Evolutionary conservation across 2,113 vertebrate genomes (phyloP).

Genomic region (Aythya baeri): DNA sequence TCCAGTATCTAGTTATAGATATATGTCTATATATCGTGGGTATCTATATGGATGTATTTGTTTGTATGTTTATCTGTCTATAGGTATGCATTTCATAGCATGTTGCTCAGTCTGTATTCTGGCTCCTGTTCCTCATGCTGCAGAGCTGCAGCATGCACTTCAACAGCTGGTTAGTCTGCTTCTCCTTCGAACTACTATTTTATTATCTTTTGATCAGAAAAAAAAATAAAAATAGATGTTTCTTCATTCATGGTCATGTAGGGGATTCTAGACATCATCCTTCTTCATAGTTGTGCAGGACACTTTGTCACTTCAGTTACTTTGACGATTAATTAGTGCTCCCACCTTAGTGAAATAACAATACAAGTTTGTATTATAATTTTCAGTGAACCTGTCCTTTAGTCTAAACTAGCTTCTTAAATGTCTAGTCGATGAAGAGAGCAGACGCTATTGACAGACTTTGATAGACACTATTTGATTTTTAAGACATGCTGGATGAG

Average conservation of each 20-base stretch:
- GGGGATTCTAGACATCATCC: not conserved
- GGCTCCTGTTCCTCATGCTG: not conserved
- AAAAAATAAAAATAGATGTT: not conserved
- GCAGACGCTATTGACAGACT: too few relatives aligned
- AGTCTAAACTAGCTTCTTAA: not conserved
- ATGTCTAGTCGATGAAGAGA: not conserved
- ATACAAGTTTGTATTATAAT: not conserved
- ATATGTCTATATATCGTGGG: not conserved
- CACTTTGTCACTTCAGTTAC: not conserved
- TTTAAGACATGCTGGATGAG: not conserved
- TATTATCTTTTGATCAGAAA: not conserved
- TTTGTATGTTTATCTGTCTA: not conserved
- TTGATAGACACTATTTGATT: not conserved
- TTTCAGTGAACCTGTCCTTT: not conserved
- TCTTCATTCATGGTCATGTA: not conserved
- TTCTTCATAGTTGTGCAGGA: not conserved
- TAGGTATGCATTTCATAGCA: not conserved
- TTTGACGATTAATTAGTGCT: not conserved
- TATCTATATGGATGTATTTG: not conserved
- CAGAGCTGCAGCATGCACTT: not conserved
- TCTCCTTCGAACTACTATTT: not conserved
- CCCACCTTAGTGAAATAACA: not conserved
- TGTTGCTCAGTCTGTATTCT: not conserved
- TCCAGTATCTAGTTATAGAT: not conserved
- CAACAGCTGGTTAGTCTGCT: not conserved